phyloP scores from a whole-genome alignment of 2,113 vertebrate genomes.

The Hippocampus barbouri region DNA sequence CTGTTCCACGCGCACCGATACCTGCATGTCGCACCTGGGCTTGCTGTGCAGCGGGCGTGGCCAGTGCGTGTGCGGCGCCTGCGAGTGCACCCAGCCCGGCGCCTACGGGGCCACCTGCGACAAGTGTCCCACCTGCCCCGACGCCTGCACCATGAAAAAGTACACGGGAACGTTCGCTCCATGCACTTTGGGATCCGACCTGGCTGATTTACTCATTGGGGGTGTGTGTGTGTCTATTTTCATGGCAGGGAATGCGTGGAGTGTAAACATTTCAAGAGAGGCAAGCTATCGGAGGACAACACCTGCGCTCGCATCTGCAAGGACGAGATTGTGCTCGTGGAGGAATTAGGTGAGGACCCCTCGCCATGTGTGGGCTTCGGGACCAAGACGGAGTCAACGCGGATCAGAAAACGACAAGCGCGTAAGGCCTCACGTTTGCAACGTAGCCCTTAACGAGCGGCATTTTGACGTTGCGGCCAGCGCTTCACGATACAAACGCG shows the following conservation, averaged over 20 bases:
- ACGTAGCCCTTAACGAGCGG: not conserved
- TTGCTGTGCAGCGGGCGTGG: slow-evolving; percentile 89
- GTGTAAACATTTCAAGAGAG: slow-evolving; percentile 89
- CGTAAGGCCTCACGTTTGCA: no score
- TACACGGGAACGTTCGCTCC: slow-evolving; percentile 44
- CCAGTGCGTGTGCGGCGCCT: slow-evolving; percentile 87
- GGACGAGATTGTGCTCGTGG: slow-evolving; percentile 81
- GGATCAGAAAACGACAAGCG: no score
- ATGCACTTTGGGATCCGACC: not conserved
- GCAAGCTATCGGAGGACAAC: slow-evolving; percentile 76
- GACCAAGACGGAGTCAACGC: no score
- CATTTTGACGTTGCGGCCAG: slow-evolving; percentile 32
- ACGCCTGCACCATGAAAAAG: slow-evolving; percentile 96
- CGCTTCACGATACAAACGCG: slow-evolving; percentile 80
- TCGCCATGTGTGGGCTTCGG: no score
- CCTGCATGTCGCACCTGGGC: slow-evolving; percentile 87
- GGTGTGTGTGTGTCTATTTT: not conserved
- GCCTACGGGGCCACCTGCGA: slow-evolving; percentile 91
- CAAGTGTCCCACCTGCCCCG: slow-evolving; percentile 94
- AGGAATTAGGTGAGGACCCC: slow-evolving; percentile 78
- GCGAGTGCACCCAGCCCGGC: slow-evolving; percentile 89
- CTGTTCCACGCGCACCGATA: slow-evolving; percentile 88
- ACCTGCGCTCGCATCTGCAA: slow-evolving; percentile 85
- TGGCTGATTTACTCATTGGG: not conserved
- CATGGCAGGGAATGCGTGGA: slow-evolving; percentile 88